phyloP scores from a whole-genome alignment of 2,888 invertebrate genomes.

The Mamestra brassicae region DNA sequence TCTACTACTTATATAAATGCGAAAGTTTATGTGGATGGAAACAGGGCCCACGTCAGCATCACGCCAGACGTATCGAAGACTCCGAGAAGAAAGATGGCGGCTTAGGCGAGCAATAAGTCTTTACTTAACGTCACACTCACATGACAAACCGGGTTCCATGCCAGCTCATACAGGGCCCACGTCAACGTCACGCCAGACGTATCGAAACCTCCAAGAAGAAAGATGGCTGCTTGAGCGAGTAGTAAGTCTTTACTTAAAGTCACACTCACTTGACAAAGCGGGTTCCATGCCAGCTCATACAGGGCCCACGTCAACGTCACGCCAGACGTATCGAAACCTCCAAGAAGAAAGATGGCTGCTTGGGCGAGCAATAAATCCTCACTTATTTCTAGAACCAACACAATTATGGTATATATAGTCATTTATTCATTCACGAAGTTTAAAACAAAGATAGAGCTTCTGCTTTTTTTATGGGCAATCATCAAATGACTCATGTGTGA shows the following conservation, averaged over 20 bases:
- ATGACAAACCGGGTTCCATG: conserved; percentile 70
- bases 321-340: conserved; percentile 74
- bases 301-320: conserved; percentile 60
- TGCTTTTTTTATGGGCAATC: too few relatives aligned
- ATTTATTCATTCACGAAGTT: too few relatives aligned
- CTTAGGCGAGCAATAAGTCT: conserved; percentile 74
- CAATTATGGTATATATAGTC: too few relatives aligned
- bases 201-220: conserved; percentile 77
- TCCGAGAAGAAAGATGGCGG: conserved; percentile 72
- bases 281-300: conserved; percentile 71
- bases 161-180: conserved; percentile 70
- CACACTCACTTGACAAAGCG: conserved; percentile 69
- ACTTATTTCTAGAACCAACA: conserved; percentile 61
- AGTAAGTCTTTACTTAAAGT: conserved; percentile 67
- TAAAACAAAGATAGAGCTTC: too few relatives aligned
- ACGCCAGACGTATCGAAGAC: conserved; percentile 74
- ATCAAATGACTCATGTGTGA: too few relatives aligned
- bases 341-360: conserved; percentile 74
- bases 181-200: conserved; percentile 66
- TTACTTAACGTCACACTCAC: conserved; percentile 63
- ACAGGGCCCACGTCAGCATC: conserved; percentile 56
- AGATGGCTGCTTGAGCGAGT: conserved; percentile 73
- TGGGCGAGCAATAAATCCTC: conserved; percentile 75
- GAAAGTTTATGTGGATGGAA: neutral
- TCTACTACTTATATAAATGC: too few relatives aligned